Conservation (phyloP, 2,797 vertebrate species). For the Xerus rutilus region DNA sequence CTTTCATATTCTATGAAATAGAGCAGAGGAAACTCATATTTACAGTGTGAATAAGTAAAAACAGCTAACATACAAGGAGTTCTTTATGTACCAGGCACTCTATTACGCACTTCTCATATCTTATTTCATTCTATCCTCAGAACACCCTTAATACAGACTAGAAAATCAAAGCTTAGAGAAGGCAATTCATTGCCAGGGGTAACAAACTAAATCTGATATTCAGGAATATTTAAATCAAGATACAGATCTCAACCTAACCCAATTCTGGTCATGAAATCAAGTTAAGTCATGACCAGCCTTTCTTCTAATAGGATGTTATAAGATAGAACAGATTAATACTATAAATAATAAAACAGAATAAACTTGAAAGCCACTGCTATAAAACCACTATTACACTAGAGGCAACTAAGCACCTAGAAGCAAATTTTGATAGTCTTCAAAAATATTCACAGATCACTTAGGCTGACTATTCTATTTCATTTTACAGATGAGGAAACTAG, state of each 20-base stretch:
- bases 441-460: neutral
- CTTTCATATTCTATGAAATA: neutral
- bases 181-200: neutral
- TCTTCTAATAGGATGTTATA: neutral
- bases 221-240: neutral
- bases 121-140: neutral
- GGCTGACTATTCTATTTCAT: neutral
- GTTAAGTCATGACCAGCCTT: neutral
- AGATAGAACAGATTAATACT: neutral
- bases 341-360: neutral
- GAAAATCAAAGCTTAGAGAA: neutral
- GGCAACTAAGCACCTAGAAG: neutral
- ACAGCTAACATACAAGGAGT: too few species aligned
- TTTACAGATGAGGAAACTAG: neutral
- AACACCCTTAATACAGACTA: neutral
- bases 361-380: neutral
- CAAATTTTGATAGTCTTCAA: neutral
- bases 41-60: neutral
- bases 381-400: neutral
- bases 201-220: neutral
- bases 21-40: neutral
- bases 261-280: neutral
- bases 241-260: neutral
- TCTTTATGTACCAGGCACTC: neutral
- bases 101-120: neutral